A percentile compares a stretch with the other conserved stretches of the same genome.
Evolutionary conservation across 2,888 invertebrate genomes (phyloP).

Genomic region (Macrosiphum euphorbiae): DNA sequence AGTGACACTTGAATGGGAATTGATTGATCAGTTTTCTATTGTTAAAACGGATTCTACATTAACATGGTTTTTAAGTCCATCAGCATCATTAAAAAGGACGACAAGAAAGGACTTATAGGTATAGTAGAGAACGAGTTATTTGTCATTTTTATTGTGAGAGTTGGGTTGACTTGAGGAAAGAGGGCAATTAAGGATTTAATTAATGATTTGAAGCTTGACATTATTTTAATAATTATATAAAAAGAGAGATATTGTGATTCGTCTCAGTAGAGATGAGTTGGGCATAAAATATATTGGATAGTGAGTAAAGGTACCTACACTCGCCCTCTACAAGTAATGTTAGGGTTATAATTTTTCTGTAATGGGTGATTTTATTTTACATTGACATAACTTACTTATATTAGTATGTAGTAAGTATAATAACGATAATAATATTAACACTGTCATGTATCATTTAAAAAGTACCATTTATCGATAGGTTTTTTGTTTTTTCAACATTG

Average conservation of each 20-base stretch:
- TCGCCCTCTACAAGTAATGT: neutral
- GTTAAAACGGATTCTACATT: neutral
- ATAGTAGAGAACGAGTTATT: neutral
- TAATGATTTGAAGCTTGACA: neutral
- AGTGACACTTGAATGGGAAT: neutral
- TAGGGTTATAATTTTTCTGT: neutral
- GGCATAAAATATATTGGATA: neutral
- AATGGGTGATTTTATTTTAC: neutral
- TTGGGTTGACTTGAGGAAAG: neutral
- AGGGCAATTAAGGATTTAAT: neutral
- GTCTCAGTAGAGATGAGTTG: neutral
- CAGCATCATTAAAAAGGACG: neutral
- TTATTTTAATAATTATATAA: neutral
- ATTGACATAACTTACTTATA: neutral
- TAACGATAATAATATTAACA: neutral
- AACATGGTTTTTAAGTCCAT: neutral
- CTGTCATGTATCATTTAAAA: neutral
- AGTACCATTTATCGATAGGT: neutral
- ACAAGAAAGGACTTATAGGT: neutral
- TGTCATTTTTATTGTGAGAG: neutral
- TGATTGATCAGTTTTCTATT: neutral
- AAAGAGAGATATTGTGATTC: accelerated
- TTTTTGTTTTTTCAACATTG: neutral
- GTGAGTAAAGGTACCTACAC: neutral
- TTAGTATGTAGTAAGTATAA: neutral